Percentiles rank a stretch among this genome's conserved stretches.
phyloP scores from a whole-genome alignment of 2,113 vertebrate species.

The Zosterops lateralis region DNA sequence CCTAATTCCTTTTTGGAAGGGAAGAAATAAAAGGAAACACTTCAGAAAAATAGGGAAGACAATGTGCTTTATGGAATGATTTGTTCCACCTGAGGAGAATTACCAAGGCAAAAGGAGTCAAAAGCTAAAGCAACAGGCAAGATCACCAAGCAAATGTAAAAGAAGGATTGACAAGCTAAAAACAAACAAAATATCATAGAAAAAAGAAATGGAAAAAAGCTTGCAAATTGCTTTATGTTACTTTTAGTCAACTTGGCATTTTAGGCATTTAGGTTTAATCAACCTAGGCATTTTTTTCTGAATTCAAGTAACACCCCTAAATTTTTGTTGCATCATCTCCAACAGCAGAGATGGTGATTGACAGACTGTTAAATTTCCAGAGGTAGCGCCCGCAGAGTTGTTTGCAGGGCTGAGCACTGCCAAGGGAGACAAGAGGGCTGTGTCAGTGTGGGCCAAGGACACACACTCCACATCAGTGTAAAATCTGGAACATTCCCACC shows the following conservation, averaged over 20 bases:
- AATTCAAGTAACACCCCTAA: not conserved
- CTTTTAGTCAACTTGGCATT: not conserved
- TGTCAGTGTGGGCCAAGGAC: not conserved
- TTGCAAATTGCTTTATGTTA: not conserved
- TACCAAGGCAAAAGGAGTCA: not conserved
- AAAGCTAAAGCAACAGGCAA: not conserved
- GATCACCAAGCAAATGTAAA: not conserved
- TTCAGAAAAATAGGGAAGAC: not conserved
- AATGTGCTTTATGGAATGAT: not conserved
- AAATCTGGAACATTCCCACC: not conserved
- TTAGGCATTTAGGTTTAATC: too few relatives aligned
- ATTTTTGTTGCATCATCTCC: not conserved
- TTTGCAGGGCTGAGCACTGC: not conserved
- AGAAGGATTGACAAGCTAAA: not conserved
- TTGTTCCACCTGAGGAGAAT: not conserved
- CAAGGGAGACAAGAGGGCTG: not conserved
- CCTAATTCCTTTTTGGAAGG: not conserved
- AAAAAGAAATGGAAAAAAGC: not conserved
- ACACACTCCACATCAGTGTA: not conserved
- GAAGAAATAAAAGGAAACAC: not conserved
- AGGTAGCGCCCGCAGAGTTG: not conserved
- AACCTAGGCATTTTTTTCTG: not conserved
- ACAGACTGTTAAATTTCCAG: not conserved
- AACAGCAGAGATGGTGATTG: not conserved
- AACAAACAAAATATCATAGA: accelerated